Percentiles rank a stretch among this genome's conserved stretches.
phyloP scores from a whole-genome alignment of 2,113 vertebrate genomes.

The Halichoerus grypus region DNA sequence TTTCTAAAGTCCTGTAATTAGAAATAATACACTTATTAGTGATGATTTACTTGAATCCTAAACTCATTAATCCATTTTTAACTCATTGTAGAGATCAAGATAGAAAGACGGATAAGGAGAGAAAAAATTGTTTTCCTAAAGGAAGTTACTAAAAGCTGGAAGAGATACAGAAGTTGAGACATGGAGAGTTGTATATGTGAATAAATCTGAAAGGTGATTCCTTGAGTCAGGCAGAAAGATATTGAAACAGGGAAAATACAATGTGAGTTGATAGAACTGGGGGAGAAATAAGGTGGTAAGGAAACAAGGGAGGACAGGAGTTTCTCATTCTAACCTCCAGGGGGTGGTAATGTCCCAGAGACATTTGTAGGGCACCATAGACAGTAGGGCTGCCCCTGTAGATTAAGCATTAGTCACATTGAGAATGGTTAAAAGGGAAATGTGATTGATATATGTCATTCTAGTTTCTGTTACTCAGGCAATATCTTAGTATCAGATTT shows the following conservation, averaged over 20 bases:
- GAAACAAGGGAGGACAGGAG: neutral
- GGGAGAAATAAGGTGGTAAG: neutral
- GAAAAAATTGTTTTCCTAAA: slow-evolving; percentile 25
- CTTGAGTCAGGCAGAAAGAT: neutral
- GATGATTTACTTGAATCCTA: neutral
- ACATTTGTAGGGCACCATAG: neutral
- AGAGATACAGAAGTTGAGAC: neutral
- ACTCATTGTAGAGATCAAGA: neutral
- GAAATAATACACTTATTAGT: slow-evolving; percentile 14
- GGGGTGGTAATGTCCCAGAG: neutral
- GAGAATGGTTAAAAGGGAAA: neutral
- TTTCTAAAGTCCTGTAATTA: neutral
- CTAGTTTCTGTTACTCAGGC: neutral
- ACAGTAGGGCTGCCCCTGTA: neutral
- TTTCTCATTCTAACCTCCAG: neutral
- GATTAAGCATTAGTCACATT: neutral
- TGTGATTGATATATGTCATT: neutral
- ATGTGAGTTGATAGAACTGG: neutral
- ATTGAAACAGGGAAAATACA: neutral
- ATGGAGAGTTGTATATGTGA: neutral
- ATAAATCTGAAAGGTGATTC: neutral
- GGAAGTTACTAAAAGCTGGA: neutral
- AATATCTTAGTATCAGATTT: neutral
- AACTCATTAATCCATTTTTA: neutral
- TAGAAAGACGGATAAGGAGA: neutral